Conservation (phyloP, 2,113 vertebrate species). For the Cinclus cinclus region DNA sequence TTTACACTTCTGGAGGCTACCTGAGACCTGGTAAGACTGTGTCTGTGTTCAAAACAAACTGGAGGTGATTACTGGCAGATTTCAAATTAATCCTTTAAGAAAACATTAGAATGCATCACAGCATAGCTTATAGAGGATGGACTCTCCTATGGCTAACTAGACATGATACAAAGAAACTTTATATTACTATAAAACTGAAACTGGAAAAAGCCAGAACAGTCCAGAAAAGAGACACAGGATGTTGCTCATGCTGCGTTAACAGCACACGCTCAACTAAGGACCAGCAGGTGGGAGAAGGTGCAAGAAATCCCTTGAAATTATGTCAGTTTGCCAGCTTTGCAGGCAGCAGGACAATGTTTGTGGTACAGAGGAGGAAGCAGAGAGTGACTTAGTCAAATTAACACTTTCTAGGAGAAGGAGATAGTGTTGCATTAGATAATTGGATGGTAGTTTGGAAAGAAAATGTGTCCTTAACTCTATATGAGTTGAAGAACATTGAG, state of each 20-base stretch:
- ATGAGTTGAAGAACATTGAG: not conserved
- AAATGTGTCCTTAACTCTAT: not conserved
- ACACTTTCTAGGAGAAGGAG: not conserved
- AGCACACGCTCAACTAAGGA: not conserved
- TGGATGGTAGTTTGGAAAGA: not conserved
- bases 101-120: constrained; percentile 45
- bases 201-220: not conserved
- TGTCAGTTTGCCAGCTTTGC: not conserved
- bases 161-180: not conserved
- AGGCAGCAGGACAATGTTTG: not conserved
- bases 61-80: constrained; percentile 45
- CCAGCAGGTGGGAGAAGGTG: not conserved
- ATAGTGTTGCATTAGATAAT: not conserved
- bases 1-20: constrained; percentile 33
- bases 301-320: constrained; percentile 1
- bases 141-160: not conserved
- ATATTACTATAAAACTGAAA: not conserved
- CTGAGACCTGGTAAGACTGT: constrained; percentile 24
- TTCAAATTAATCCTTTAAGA: constrained; percentile 56
- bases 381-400: not conserved
- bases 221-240: not conserved
- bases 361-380: not conserved
- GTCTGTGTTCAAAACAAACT: constrained; percentile 43
- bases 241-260: not conserved
- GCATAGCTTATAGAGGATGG: not conserved